Evolutionary conservation across 2,113 vertebrate genomes (phyloP).

Genomic region (Myrmecophaga tridactyla): DNA sequence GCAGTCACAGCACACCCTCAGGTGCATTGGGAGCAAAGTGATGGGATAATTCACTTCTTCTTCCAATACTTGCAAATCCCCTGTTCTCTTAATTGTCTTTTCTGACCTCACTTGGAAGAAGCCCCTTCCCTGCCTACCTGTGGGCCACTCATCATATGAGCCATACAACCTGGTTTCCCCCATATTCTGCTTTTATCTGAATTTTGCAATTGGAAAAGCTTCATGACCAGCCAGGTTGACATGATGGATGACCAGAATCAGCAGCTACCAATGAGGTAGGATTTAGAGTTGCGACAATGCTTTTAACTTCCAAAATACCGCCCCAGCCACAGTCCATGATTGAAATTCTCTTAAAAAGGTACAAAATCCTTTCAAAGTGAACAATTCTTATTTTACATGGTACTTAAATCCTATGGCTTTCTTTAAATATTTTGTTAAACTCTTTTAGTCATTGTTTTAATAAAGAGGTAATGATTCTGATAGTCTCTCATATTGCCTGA

Average conservation of each 20-base stretch:
- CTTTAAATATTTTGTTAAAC: background rate
- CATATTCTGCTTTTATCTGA: background rate
- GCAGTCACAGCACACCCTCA: background rate
- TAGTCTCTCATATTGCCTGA: background rate
- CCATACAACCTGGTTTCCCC: background rate
- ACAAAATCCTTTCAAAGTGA: background rate
- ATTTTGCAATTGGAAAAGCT: background rate
- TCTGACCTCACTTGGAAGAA: background rate
- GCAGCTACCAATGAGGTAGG: background rate
- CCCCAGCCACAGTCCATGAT: background rate
- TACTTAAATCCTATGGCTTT: background rate
- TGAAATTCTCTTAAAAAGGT: background rate
- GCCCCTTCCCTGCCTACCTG: background rate
- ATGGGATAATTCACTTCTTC: background rate
- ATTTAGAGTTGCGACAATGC: background rate
- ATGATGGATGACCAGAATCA: background rate
- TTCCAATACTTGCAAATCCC: background rate
- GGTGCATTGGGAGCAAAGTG: background rate
- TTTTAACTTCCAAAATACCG: background rate
- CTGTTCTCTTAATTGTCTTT: background rate
- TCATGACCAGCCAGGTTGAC: background rate
- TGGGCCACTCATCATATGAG: background rate
- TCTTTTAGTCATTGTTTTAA: background rate
- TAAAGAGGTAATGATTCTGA: background rate
- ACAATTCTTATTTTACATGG: background rate